These are phyloP conservation scores for Alca torda DNA, from an alignment of 2,797 vertebrate species.

Conservation along the genomic window DNA sequence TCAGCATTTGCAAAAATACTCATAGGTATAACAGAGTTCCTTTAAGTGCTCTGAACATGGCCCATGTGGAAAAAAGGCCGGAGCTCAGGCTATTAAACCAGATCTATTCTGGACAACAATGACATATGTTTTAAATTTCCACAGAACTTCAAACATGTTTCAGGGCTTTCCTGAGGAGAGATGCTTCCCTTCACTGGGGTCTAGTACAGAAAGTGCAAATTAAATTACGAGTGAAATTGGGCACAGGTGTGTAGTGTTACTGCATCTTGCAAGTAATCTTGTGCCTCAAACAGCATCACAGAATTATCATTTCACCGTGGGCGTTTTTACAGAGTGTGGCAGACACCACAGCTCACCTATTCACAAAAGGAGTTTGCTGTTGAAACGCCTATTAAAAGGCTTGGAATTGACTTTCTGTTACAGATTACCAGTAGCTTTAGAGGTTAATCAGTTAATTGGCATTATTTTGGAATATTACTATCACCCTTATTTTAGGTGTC, in stretches of 20 bases:
- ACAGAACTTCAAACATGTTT: slow-evolving; percentile 34
- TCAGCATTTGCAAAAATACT: not conserved
- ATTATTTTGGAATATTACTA: not conserved
- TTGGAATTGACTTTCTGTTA: not conserved
- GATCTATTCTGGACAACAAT: slow-evolving; percentile 3
- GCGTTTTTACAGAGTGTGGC: not conserved
- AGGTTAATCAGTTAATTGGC: not conserved
- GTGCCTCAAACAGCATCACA: not conserved
- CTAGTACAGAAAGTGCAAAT: slow-evolving; percentile 49
- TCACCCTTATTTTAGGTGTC: not conserved
- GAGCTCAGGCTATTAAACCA: not conserved
- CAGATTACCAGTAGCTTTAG: not conserved
- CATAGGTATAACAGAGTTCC: not conserved
- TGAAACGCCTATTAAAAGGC: not conserved
- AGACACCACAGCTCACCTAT: not conserved
- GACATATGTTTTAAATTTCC: slow-evolving; percentile 51
- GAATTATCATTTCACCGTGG: not conserved
- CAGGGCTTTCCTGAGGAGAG: slow-evolving; percentile 15
- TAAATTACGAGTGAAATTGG: slow-evolving; percentile 35
- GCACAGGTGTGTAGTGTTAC: not conserved
- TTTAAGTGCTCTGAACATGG: not conserved
- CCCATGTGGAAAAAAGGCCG: not conserved
- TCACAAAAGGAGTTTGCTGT: not conserved
- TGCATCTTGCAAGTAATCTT: slow-evolving; percentile 3
- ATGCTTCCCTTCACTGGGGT: slow-evolving; percentile 9